These are phyloP conservation scores for Eilema depressum DNA, from an alignment of 2,888 invertebrate genomes.

Conservation along the genomic window DNA sequence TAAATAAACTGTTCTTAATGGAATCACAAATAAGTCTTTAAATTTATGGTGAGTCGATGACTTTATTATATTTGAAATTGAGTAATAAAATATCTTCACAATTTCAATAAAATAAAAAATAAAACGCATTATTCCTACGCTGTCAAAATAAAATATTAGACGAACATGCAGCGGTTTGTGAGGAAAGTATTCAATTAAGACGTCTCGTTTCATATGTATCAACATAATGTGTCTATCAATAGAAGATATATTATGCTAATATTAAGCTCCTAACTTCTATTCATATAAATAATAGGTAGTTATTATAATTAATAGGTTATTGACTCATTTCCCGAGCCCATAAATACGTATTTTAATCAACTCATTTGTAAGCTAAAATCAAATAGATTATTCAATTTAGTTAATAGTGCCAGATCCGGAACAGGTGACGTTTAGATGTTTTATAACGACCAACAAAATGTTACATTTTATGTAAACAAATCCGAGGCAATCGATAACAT, in stretches of 20 bases:
- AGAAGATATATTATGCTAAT: slow-evolving; percentile 47
- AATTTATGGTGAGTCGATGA: slow-evolving; percentile 40
- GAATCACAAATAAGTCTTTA: slow-evolving; percentile 30
- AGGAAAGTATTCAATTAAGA: slow-evolving; percentile 44
- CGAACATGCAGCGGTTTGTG: slow-evolving; percentile 20
- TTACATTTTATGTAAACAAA: slow-evolving; percentile 41
- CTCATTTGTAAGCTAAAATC: slow-evolving; percentile 51
- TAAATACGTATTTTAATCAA: slow-evolving; percentile 48
- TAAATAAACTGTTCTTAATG: slow-evolving; percentile 27
- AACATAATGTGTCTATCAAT: slow-evolving; percentile 34
- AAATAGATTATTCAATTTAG: slow-evolving; percentile 48
- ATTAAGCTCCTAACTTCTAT: slow-evolving; percentile 36
- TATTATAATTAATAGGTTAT: slow-evolving; percentile 63
- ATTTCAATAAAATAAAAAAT: slow-evolving; percentile 34
- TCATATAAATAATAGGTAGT: slow-evolving; percentile 54
- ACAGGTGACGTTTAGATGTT: slow-evolving; percentile 25
- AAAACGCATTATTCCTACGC: slow-evolving; percentile 20
- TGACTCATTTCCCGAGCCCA: slow-evolving; percentile 44
- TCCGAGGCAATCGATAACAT: slow-evolving; percentile 37
- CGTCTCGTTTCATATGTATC: slow-evolving; percentile 21
- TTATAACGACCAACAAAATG: slow-evolving; percentile 34
- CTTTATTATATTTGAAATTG: slow-evolving; percentile 33
- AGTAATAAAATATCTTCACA: slow-evolving; percentile 30
- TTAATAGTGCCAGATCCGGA: slow-evolving; percentile 39
- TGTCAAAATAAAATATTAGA: slow-evolving; percentile 27